A percentile compares a stretch with the other conserved stretches of the same genome.
These are phyloP conservation scores for Gari tellinella DNA, from an alignment of 2,888 invertebrate genomes.

Conservation along the genomic window DNA sequence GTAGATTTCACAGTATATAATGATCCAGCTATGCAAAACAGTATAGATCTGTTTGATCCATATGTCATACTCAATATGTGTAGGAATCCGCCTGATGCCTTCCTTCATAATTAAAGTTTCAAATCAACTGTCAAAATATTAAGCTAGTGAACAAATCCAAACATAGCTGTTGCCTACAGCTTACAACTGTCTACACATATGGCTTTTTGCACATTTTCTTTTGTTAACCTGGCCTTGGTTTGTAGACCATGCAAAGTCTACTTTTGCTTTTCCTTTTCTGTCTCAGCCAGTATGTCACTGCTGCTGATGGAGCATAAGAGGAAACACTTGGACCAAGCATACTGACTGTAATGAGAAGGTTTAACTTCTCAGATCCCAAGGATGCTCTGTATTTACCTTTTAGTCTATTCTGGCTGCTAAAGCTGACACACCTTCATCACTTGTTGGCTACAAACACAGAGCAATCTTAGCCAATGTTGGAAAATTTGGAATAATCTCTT, in stretches of 20 bases:
- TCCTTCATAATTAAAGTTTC: too few species aligned
- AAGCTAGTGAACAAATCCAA: too few species aligned
- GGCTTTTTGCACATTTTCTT: neutral
- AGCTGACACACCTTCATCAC: conserved; percentile 10
- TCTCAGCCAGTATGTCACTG: neutral
- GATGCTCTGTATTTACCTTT: conserved; percentile 5
- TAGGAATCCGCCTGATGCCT: too few species aligned
- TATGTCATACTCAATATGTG: too few species aligned
- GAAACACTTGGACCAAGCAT: neutral
- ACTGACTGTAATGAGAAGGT: neutral
- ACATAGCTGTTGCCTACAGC: too few species aligned
- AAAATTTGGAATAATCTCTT: conserved; percentile 8
- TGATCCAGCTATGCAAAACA: too few species aligned
- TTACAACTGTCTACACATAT: neutral
- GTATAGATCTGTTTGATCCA: too few species aligned
- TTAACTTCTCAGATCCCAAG: conserved; percentile 2
- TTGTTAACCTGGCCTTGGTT: neutral
- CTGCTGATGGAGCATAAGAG: neutral
- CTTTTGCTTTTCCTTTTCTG: conserved; percentile 13
- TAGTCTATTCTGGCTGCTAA: neutral
- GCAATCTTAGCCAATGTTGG: conserved; percentile 25
- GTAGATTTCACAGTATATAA: too few species aligned
- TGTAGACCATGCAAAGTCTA: conserved; percentile 7
- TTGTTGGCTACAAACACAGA: conserved; percentile 29
- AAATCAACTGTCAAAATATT: too few species aligned